Percentiles rank a stretch among this genome's conserved stretches.
These are phyloP conservation scores for Stratiolaelaps scimitus DNA, from an alignment of 1,140 invertebrate genomes.

Conservation along the genomic window DNA sequence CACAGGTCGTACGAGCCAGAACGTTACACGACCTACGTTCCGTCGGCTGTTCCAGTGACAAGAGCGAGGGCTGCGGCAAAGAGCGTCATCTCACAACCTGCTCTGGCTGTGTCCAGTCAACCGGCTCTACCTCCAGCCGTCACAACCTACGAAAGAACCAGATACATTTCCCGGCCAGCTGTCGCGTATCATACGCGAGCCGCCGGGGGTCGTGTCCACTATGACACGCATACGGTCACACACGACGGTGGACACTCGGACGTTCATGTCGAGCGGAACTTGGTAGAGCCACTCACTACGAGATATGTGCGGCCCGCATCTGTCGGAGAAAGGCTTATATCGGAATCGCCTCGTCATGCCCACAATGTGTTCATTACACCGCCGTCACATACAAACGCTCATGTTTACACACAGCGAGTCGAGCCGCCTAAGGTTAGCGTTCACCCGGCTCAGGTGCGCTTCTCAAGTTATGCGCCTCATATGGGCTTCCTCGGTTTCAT, in stretches of 20 bases:
- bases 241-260: constrained; percentile 14
- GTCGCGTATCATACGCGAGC: neutral
- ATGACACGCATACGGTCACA: constrained; percentile 12
- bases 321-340: neutral
- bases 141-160: constrained; percentile 2
- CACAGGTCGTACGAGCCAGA: no score
- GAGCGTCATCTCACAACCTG: no score
- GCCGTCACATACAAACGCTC: neutral
- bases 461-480: constrained; percentile 16
- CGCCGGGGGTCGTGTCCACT: neutral
- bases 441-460: neutral
- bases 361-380: neutral
- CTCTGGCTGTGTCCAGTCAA: no score
- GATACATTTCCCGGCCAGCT: neutral
- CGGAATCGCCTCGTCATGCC: neutral
- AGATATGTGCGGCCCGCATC: neutral
- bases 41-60: no score
- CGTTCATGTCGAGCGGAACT: neutral
- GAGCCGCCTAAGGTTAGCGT: neutral
- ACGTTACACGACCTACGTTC: no score
- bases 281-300: constrained; percentile 3
- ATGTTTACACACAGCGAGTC: neutral
- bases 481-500: constrained; percentile 23
- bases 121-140: no score
- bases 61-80: no score